phyloP scores from a whole-genome alignment of 2,888 invertebrate genomes.

The Nomada hirtipes region DNA sequence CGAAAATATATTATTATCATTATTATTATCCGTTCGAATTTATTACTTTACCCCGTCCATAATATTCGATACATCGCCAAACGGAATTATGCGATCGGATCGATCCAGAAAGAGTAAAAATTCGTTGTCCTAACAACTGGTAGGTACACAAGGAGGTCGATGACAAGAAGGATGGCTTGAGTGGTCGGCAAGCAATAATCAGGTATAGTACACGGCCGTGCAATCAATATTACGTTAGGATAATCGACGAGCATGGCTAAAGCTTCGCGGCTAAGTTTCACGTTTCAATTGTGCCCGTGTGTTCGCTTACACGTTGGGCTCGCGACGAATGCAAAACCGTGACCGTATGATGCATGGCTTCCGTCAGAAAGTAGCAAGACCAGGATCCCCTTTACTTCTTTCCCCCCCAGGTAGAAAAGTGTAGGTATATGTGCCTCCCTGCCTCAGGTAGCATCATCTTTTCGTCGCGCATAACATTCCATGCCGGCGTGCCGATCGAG shows the following conservation, averaged over 20 bases:
- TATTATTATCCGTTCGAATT: not conserved
- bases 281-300: conserved; percentile 63
- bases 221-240: conserved; percentile 76
- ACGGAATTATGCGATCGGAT: conserved; percentile 6
- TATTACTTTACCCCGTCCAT: not conserved
- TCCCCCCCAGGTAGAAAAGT: conserved; percentile 14
- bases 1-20: too few relatives aligned
- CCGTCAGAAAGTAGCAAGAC: conserved; percentile 78
- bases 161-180: conserved; percentile 42
- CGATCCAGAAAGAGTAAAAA: conserved; percentile 6
- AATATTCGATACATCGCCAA: not conserved
- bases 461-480: not conserved
- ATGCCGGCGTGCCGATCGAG: not conserved
- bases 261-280: conserved; percentile 74
- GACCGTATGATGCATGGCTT: conserved; percentile 78
- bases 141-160: conserved; percentile 23
- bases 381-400: conserved; percentile 46
- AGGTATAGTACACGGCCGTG: conserved; percentile 50
- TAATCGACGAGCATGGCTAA: conserved; percentile 76
- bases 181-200: conserved; percentile 32
- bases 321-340: conserved; percentile 65
- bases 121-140: conserved; percentile 15
- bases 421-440: not conserved
- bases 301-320: conserved; percentile 45
- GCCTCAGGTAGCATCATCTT: not conserved